Evolutionary conservation across 2,113 vertebrate genomes (phyloP).

Genomic region (Synodontis membranacea): DNA sequence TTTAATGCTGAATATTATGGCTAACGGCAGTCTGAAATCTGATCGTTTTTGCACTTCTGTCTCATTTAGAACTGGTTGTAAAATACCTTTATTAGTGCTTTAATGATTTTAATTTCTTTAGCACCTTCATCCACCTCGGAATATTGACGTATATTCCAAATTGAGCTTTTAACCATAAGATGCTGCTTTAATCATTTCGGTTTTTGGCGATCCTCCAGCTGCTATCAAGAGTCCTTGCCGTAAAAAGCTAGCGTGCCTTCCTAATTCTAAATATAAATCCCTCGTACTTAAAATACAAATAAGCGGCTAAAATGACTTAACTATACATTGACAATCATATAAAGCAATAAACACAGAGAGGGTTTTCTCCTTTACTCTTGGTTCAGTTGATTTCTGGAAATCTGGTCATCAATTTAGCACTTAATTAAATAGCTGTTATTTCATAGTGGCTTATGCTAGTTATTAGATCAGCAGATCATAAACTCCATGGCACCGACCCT

Average conservation of each 20-base stretch:
- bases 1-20: slow-evolving; percentile 40
- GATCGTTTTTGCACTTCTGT: not conserved
- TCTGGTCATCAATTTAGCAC: not conserved
- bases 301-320: not conserved
- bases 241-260: not conserved
- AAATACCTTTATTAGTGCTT: not conserved
- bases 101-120: not conserved
- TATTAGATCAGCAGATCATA: not conserved
- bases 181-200: not conserved
- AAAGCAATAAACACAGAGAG: not conserved
- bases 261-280: not conserved
- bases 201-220: not conserved
- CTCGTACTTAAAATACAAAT: not conserved
- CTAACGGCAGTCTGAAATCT: slow-evolving; percentile 37
- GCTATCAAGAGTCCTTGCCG: not conserved
- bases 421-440: not conserved
- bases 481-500: not conserved
- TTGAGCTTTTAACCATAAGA: slow-evolving; percentile 9
- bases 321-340: not conserved
- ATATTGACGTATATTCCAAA: not conserved
- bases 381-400: not conserved
- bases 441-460: not conserved
- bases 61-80: not conserved
- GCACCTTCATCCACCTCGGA: not conserved
- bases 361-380: not conserved